These are phyloP conservation scores for Hoplostethus atlanticus DNA, from an alignment of 2,797 vertebrate genomes.

Conservation along the genomic window DNA sequence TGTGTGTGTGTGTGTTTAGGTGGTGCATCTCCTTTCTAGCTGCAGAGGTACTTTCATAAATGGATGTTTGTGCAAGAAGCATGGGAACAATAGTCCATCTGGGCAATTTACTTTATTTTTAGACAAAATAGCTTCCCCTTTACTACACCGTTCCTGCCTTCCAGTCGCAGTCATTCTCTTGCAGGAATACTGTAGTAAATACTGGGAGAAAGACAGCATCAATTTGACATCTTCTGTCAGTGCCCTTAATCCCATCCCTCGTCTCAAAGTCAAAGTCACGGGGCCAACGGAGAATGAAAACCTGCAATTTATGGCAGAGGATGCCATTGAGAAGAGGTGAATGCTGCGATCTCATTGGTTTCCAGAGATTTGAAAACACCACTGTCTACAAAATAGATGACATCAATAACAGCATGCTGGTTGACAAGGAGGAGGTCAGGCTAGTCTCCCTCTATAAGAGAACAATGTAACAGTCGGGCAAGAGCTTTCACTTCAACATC, in stretches of 20 bases:
- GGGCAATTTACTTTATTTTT: slow-evolving; percentile 2
- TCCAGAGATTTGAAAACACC: slow-evolving; percentile 47
- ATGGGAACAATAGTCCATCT: slow-evolving; percentile 8
- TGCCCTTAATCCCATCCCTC: slow-evolving; percentile 59
- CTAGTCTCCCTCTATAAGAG: neutral
- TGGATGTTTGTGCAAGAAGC: slow-evolving; percentile 10
- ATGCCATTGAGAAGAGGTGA: slow-evolving; percentile 42
- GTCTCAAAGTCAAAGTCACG: slow-evolving; percentile 65
- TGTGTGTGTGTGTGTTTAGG: slow-evolving; percentile 17
- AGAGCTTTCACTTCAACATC: neutral
- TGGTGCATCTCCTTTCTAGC: slow-evolving; percentile 35
- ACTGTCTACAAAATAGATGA: slow-evolving; percentile 41
- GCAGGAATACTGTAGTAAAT: slow-evolving; percentile 59
- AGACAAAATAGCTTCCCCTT: slow-evolving; percentile 16
- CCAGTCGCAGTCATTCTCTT: slow-evolving; percentile 33
- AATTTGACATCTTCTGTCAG: slow-evolving; percentile 63
- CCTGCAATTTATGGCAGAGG: slow-evolving; percentile 59
- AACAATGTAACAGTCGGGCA: neutral
- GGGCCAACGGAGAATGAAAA: slow-evolving; percentile 58
- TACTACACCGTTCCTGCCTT: neutral
- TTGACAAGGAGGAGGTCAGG: slow-evolving; percentile 42
- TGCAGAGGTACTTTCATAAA: neutral
- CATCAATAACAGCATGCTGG: slow-evolving; percentile 33
- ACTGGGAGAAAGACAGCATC: slow-evolving; percentile 53
- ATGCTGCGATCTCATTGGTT: slow-evolving; percentile 30